Percentiles rank a stretch among this genome's conserved stretches.
phyloP scores from a whole-genome alignment of 1,140 invertebrate species.

The Drosophila ananassae region DNA sequence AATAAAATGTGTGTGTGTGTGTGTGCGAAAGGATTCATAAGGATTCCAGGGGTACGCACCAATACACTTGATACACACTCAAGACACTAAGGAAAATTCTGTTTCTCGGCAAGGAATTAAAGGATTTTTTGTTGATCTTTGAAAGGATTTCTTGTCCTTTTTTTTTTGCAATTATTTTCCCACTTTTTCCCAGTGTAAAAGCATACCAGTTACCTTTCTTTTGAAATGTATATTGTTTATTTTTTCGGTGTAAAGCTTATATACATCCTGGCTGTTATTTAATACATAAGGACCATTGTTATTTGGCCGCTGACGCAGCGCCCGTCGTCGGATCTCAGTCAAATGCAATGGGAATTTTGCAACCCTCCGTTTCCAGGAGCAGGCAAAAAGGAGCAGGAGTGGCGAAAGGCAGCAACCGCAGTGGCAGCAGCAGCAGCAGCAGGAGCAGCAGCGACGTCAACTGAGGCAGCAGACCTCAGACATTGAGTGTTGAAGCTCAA shows the following conservation, averaged over 20 bases:
- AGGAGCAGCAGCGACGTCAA: constrained; percentile 12
- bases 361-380: constrained; percentile 64
- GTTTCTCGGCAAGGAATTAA: not conserved
- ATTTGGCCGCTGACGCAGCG: constrained; percentile 67
- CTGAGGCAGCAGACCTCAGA: constrained; percentile 67
- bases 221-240: not conserved
- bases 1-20: constrained; percentile 9
- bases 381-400: constrained; percentile 23
- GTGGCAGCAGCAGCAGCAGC: constrained; percentile 11
- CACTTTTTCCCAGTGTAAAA: not conserved
- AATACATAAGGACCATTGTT: constrained; percentile 80
- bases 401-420: constrained; percentile 36
- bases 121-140: not conserved
- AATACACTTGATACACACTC: constrained; percentile 32
- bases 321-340: constrained; percentile 55
- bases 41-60: constrained; percentile 70
- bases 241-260: constrained; percentile 31
- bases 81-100: constrained; percentile 18
- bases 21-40: constrained; percentile 76
- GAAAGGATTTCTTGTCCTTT: too few species aligned
- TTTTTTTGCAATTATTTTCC: not conserved
- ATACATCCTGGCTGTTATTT: constrained; percentile 60
- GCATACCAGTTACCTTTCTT: not conserved
- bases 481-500: constrained; percentile 81
- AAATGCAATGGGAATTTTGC: constrained; percentile 76